These are phyloP conservation scores for Melanotaenia parkinsoni DNA, from an alignment of 2,797 vertebrate species.

Conservation along the genomic window DNA sequence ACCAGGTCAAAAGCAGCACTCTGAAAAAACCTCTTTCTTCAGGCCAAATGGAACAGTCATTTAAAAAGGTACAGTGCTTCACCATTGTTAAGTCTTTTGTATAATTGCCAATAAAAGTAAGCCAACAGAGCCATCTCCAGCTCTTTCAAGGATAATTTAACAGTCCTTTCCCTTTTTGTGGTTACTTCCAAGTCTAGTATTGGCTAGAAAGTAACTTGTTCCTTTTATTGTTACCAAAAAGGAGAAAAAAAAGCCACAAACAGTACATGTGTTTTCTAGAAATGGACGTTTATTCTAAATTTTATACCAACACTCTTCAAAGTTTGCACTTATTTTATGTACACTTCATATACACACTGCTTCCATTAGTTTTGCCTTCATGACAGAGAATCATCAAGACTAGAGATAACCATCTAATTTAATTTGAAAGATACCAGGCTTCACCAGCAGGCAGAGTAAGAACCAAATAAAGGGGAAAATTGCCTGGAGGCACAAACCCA, in stretches of 20 bases:
- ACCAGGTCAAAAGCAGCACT: slow-evolving; percentile 84
- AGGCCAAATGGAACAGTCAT: slow-evolving; percentile 81
- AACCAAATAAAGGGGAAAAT: slow-evolving; percentile 78
- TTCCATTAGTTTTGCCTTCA: slow-evolving; percentile 55
- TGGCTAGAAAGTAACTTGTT: slow-evolving; percentile 16
- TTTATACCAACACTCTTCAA: slow-evolving; percentile 37
- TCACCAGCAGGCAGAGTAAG: slow-evolving; percentile 78
- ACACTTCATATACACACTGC: slow-evolving; percentile 46
- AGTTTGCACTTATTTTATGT: slow-evolving; percentile 24
- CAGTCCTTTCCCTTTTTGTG: slow-evolving; percentile 26
- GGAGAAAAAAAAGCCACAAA: background rate
- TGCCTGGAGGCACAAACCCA: slow-evolving; percentile 83
- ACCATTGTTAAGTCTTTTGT: slow-evolving; percentile 71
- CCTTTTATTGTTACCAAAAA: slow-evolving; percentile 13
- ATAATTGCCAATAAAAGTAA: slow-evolving; percentile 72
- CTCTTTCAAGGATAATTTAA: slow-evolving; percentile 36
- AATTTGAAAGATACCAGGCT: slow-evolving; percentile 83
- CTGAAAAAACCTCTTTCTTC: slow-evolving; percentile 83
- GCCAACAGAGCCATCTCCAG: slow-evolving; percentile 46
- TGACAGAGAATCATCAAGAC: slow-evolving; percentile 78
- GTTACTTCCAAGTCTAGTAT: slow-evolving; percentile 44
- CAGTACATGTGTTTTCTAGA: slow-evolving; percentile 55
- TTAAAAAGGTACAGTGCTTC: slow-evolving; percentile 87
- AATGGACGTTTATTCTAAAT: slow-evolving; percentile 73
- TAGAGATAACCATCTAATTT: slow-evolving; percentile 85